Evolutionary conservation across 2,113 vertebrate species (phyloP), one percentile per base, ranked within the genome.

Genomic region (Daphoenositta chrysoptera): DNA sequence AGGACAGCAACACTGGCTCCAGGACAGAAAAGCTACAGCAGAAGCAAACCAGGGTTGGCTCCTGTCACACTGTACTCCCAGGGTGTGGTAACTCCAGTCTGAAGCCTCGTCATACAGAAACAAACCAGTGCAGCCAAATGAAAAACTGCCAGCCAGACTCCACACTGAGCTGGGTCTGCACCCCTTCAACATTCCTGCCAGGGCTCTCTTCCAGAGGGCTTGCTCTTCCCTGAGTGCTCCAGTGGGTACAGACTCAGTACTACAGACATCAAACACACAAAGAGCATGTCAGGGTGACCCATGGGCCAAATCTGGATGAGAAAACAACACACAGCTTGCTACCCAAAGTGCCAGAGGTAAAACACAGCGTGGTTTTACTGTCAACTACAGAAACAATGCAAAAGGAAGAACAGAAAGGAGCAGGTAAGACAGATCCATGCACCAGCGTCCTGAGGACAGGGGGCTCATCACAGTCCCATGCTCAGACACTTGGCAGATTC

Each of bases 161-260:
- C 6, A 33, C 4, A 1, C 8, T 42, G 10, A n/a, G 7, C 24
- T 63, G 70, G 42, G 35, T 63, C 33, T 85, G 69, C 35, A 75
- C 4, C 37, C 72, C 72, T 51, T 23, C 12, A 31, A 15, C 24
- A 14, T 4, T 42, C 64, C 82, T 60, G 85, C 44, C 30, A 56
- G 69, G 33, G 60, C 61, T 39, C 78, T 48, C 87, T 68, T 53
- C 45, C 61, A 39, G 0, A n/a, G 3, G 13, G 60, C 26, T 10
- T 48, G 31, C 14, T 61, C 63, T 37, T 63, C 84, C 24, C 7
- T 15, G 31, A 13, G 42, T n/a, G 45, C 64, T 35, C 27, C 3
- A 30, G 30, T 10, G 8, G 1, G 17, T 5, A 37, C 47, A 57
- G 48, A 48, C 54, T 10, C 5, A 0, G 48, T 6, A 4, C 45